Conservation (phyloP, 1,140 invertebrate genomes). For the Globodera ellingtonae region DNA sequence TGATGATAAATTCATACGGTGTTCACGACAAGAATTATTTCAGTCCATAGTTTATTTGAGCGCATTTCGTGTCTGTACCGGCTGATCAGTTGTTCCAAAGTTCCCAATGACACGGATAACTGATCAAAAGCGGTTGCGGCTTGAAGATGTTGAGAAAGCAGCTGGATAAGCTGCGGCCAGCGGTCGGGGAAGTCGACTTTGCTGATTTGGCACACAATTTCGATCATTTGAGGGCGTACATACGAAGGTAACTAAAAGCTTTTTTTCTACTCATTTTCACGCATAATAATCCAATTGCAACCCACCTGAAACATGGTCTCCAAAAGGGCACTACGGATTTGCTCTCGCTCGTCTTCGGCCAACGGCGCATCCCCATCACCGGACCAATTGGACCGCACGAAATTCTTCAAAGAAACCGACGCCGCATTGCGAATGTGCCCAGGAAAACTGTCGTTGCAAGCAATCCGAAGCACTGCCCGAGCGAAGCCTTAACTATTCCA, state of each 20-base stretch:
- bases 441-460: slow-evolving; percentile 19
- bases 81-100: slow-evolving; percentile 44
- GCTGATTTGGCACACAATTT: slow-evolving; percentile 50
- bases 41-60: slow-evolving; percentile 38
- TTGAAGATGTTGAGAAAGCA: slow-evolving; percentile 34
- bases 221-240: slow-evolving; percentile 36
- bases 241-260: slow-evolving; percentile 9
- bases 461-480: slow-evolving; percentile 5
- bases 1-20: slow-evolving; percentile 21
- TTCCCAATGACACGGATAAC: slow-evolving; percentile 32
- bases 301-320: slow-evolving; percentile 34
- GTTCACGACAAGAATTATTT: slow-evolving; percentile 46
- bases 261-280: neutral
- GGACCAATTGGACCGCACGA: slow-evolving; percentile 49
- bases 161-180: slow-evolving; percentile 39
- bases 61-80: slow-evolving; percentile 44
- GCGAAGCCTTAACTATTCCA: slow-evolving; percentile 25
- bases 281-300: neutral
- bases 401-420: slow-evolving; percentile 49
- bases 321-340: slow-evolving; percentile 35
- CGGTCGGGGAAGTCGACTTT: slow-evolving; percentile 38
- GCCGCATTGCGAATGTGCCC: slow-evolving; percentile 53
- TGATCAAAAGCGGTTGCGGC: slow-evolving; percentile 40
- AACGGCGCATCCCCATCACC: slow-evolving; percentile 37
- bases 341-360: slow-evolving; percentile 35